A percentile compares a stretch with the other conserved stretches of the same genome.
Conservation (phyloP, 2,797 vertebrate species). For the Sphenodon punctatus region DNA sequence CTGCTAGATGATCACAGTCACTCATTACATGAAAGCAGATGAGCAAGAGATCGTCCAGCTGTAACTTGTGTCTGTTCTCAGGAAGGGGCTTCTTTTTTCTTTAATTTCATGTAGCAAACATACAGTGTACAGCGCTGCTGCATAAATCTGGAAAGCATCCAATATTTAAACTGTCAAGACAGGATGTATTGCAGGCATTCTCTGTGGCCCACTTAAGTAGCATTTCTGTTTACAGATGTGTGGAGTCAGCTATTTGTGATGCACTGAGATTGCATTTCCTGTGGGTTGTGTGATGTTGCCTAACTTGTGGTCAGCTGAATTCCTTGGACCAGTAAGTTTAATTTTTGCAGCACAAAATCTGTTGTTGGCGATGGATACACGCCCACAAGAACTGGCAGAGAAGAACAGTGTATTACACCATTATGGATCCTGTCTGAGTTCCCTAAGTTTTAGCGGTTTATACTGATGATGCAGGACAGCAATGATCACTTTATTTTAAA, state of each 20-base stretch:
- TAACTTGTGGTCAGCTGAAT: constrained; percentile 55
- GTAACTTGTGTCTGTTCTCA: constrained; percentile 1
- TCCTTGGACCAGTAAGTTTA: constrained; percentile 31
- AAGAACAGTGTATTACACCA: constrained; percentile 1
- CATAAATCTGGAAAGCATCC: constrained; percentile 34
- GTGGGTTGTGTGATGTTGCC: constrained; percentile 29
- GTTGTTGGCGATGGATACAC: neutral
- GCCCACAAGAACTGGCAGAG: constrained; percentile 6
- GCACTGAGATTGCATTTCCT: constrained; percentile 32
- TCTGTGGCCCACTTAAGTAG: constrained; percentile 33
- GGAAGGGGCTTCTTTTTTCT: constrained; percentile 1
- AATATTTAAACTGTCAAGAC: constrained; percentile 19
- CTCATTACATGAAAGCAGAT: neutral
- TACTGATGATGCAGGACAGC: neutral
- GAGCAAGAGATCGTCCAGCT: neutral
- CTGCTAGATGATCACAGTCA: neutral
- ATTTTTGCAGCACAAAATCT: constrained; percentile 28
- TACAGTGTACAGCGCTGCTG: constrained; percentile 14
- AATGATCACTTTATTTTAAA: neutral
- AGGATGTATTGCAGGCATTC: constrained; percentile 32
- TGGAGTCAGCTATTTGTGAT: constrained; percentile 49
- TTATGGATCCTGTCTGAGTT: neutral
- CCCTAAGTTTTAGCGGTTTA: neutral
- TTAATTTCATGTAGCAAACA: neutral
- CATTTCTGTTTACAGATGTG: constrained; percentile 48